Base-by-base conservation (phyloP, 1,140 invertebrate genomes). In the Lepidurus packardi region DNA sequence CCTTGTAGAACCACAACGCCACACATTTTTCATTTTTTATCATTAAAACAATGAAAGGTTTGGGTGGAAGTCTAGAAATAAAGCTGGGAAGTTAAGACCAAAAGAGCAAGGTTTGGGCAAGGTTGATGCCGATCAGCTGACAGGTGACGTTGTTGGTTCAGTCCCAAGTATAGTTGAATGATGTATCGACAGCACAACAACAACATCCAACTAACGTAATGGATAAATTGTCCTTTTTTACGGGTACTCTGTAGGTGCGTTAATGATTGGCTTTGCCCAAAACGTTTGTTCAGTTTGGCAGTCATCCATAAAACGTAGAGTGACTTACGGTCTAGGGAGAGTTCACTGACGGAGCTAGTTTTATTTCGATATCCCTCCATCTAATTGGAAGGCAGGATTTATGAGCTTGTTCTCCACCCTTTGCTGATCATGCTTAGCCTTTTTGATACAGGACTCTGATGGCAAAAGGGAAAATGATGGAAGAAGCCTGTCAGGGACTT, bases 341-440 rank as follows among this genome's bases (percentile, higher is more conserved):
- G 53, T 65, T 65, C 53, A 65, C 16, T 65, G 53, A 65, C 53
- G 53, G 53, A 7, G 53, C 53, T 65, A 7, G 53, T 65, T 65
- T 65, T 65, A 65, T 65, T 65, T 65, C 53, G 53, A 65, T 65
- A 21, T 65, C 53, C 53, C 34, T 16, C 53, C 21, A 65, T 65
- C 53, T 65, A 65, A 65, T 65, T 65, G 53, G 53, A 65, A 65
- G 13, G 53, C 53, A 65, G 21, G 53, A 65, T 65, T 65, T 65
- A 65, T 65, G 53, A 65, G 53, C 53, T 65, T 65, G 53, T 65
- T 65, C 53, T 65, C 53, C 53, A 65, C 53, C 53, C 53, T 65
- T 65, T 65, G n/a, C 53, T 65, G 53, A 65, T 65, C 53, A 65
- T 65, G 53, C 21, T 65, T 65, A 16, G 53, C 53, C 53, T 65